A percentile compares a stretch with the other conserved stretches of the same genome.
These are phyloP conservation scores for Tetragonula clypearis DNA, from an alignment of 1,140 invertebrate genomes.

Conservation along the genomic window DNA sequence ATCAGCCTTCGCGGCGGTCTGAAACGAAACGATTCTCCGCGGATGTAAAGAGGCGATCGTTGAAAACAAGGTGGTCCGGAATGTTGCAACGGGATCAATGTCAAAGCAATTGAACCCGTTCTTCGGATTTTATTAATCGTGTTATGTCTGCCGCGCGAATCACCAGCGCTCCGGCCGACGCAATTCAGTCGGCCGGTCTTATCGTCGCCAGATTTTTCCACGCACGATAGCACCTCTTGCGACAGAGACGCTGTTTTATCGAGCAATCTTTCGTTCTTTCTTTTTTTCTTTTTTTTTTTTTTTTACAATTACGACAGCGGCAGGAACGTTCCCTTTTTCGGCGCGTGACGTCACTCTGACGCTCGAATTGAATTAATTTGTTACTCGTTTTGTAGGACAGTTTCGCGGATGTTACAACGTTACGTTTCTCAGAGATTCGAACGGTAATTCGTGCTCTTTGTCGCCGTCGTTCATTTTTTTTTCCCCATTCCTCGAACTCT, in stretches of 20 bases:
- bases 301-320: not conserved
- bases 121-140: conserved; percentile 73
- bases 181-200: not conserved
- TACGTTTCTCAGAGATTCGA: too few species aligned
- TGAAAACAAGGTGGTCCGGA: conserved; percentile 66
- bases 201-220: not conserved
- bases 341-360: too few species aligned
- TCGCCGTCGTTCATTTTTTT: too few species aligned
- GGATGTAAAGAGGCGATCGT: not conserved
- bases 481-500: too few species aligned
- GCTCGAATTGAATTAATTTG: too few species aligned
- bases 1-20: not conserved
- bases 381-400: too few species aligned
- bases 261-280: too few species aligned
- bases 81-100: conserved; percentile 55
- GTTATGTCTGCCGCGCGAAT: conserved; percentile 49
- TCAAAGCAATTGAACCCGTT: conserved; percentile 72
- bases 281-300: too few species aligned
- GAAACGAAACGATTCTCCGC: not conserved
- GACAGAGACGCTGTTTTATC: not conserved
- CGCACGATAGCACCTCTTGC: not conserved
- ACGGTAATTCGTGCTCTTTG: too few species aligned
- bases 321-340: too few species aligned
- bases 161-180: not conserved
- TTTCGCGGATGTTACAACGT: too few species aligned